Base-by-base conservation (phyloP, 2,797 vertebrate species). In the Bufotes viridis region DNA sequence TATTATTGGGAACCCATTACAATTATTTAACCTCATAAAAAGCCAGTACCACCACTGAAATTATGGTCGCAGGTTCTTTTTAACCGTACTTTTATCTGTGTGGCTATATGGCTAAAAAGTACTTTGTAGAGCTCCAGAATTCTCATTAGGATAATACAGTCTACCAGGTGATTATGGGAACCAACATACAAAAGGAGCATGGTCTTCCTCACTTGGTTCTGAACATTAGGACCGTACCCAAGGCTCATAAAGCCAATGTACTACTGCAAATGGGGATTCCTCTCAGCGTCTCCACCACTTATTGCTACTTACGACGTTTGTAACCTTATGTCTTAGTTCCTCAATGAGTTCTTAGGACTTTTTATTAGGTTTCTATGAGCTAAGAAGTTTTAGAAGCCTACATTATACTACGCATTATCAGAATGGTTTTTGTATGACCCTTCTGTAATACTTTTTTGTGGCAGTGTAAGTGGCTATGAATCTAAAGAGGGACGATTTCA, bases 401-500 rank as follows among this genome's bases (percentile, higher is more conserved):
- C 29, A 72, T 72, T 65, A 24, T 24, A 65, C 8, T n/a, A 24
- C 4, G 22, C 10, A 65, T 42, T 26, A n/a, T 8, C 26, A 74
- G 34, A 22, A 12, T 74, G 72, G 13, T 76, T 34, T n/a, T 14
- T 51, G 17, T 14, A 76, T 11, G 20, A 24, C 42, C 15, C 22
- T 1, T n/a, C 20, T 53, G 9, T 76, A 53, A n/a, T 20, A n/a
- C 74, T 7, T 76, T 76, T n/a, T 3, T 61, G 18, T 60, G 49
- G 7, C 26, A 60, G 53, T 58, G 70, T 60, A 24, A 61, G 57
- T 61, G 24, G 57, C 70, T 22, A 63, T 58, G 74, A 76, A 61
- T 84, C 26, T 84, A 49, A 11, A 63, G 57, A 17, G 74, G 61
- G 17, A 67, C 22, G 42, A 84, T 60, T 84, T 74, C 17, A 70